Evolutionary conservation across 2,797 vertebrate species (phyloP), one percentile per base, ranked within the genome.

Genomic region (Sebastes steindachneri): DNA sequence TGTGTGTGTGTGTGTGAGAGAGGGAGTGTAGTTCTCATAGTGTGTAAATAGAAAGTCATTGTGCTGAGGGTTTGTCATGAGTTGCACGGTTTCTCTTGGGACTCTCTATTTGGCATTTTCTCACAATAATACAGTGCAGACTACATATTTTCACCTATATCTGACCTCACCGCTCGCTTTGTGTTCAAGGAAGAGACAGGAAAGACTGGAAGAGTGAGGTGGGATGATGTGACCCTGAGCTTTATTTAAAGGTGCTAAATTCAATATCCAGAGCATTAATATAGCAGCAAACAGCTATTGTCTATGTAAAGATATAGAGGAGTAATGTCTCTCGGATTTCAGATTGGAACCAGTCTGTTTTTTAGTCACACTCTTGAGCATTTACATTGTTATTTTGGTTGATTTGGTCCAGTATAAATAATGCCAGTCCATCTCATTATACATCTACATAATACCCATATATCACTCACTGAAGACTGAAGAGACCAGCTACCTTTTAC

Each of bases 61-160:
- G 57, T 83, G 57, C 28, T 58, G 10, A 54, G 15, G 73, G 26
- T 54, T 75, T 23, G 55, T 82, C 79, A 77, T 75, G 72, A 83
- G 77, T 54, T 78, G 14, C 41, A 23, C 23, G 33, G 26, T 65
- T 53, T 48, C 23, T 35, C 11, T 6, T n/a, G 6, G 5, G 37
- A 33, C 15, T 33, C 14, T 82, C 1, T 48, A 17, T 72, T 64
- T 66, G 3, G 9, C 7, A 41, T 26, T 66, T 67, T 58, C 3
- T 72, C n/a, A 35, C 29, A 37, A 10, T 23, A 7, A 62, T 37
- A 4, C 51, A 29, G 57, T 11, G 1, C 68, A 15, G n/a, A 37
- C 17, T 7, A 21, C 9, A 11, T 48, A 6, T 35, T 26, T 8
- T 26, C n/a, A 45, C 7, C 17, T 5, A 3, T 26, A 25, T 54